Evolutionary conservation across 2,888 invertebrate genomes (phyloP).

Genomic region (Trimorus sp.): DNA sequence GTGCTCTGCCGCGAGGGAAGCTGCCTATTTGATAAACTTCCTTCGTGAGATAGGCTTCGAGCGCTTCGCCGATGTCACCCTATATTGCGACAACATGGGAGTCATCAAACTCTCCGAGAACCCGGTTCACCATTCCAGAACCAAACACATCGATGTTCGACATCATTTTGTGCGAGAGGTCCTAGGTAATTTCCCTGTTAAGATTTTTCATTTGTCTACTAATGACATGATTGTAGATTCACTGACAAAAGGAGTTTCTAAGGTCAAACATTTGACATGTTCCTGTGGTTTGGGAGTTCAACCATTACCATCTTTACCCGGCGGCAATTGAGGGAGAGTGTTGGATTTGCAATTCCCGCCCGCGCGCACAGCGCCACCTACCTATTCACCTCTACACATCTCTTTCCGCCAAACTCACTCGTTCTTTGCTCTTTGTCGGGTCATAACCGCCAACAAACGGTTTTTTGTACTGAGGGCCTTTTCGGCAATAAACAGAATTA

Average conservation of each 20-base stretch:
- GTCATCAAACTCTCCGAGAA: conserved; percentile 5
- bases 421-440: too few species aligned
- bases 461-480: too few species aligned
- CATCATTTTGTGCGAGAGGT: conserved; percentile 16
- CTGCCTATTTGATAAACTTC: conserved; percentile 24
- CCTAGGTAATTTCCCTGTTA: conserved; percentile 13
- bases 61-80: neutral
- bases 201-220: conserved; percentile 7
- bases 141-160: conserved; percentile 13
- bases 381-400: too few species aligned
- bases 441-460: too few species aligned
- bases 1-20: conserved; percentile 21
- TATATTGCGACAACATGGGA: conserved; percentile 12
- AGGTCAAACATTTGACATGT: conserved; percentile 1
- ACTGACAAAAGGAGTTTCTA: conserved; percentile 7
- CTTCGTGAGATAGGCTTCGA: neutral
- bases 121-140: conserved; percentile 15
- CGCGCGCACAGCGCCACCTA: too few species aligned
- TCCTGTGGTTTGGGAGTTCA: too few species aligned
- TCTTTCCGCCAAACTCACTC: too few species aligned
- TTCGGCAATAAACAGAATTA: too few species aligned
- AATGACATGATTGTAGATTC: conserved; percentile 21
- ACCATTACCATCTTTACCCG: neutral
- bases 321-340: conserved; percentile 7
- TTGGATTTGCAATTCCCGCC: neutral